Base-by-base conservation (phyloP, 2,888 invertebrate species). In the Thera britannica region DNA sequence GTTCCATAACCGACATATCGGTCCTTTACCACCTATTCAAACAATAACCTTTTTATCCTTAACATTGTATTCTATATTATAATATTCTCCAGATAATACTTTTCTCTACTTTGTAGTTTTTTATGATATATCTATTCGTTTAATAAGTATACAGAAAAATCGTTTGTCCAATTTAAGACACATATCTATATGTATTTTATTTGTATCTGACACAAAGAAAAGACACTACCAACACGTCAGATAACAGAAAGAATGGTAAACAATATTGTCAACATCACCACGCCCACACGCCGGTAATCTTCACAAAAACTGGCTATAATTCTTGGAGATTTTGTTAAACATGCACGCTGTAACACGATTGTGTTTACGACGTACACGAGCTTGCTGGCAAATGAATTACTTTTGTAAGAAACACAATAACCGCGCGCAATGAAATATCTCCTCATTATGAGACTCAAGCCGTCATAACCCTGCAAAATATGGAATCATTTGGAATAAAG, bases 401-500 rank as follows among this genome's bases (percentile, higher is more conserved):
- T 72, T 73, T 67, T 67, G 65, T 68, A 72, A 69, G 72, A 67
- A 74, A 72, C 72, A 73, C 72, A 75, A 75, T 73, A 75, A 72
- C 72, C 70, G 57, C 73, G 49, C 60, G 68, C 60, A 67, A 72
- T 72, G 73, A 74, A 72, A 76, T 76, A 76, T 75, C 69, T 72
- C 66, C 70, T 75, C 68, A 75, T 76, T 75, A 75, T 66, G 71
- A 68, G 66, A 67, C 68, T 67, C 67, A 62, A 60, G 67, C 73
- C 63, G 59, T 70, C 62, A 67, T 74, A 72, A 69, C 66, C 58
- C 62, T 58, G 69, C 46, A 44, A 67, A 63, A 67, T 66, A 63
- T 61, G 68, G 62, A 58, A 65, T 63, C 59, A 49, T 66, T 60
- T 46, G 51, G 52, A 46, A 71, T 57, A 59, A 58, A 67, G 57